Percentiles rank a stretch among this genome's conserved stretches.
These are phyloP conservation scores for Coreoperca whiteheadi DNA, from an alignment of 2,113 vertebrate species.

Conservation along the genomic window DNA sequence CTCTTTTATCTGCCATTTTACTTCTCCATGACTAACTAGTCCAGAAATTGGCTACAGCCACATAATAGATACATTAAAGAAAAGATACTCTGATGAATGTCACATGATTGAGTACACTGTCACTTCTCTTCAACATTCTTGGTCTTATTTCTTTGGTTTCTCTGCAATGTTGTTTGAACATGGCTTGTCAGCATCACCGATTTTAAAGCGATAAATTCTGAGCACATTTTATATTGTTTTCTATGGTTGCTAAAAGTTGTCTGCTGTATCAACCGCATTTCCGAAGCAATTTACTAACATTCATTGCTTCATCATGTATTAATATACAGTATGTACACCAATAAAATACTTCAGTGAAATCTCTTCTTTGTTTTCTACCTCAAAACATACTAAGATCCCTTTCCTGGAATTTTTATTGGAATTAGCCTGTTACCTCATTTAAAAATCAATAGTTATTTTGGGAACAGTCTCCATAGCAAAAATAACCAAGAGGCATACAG, in stretches of 20 bases:
- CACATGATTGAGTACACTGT: not conserved
- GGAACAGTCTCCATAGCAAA: slow-evolving; percentile 56
- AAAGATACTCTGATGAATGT: not conserved
- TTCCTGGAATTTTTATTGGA: slow-evolving; percentile 63
- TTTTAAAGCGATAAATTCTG: not conserved
- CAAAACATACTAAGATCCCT: slow-evolving; percentile 36
- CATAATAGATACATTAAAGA: not conserved
- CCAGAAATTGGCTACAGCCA: not conserved
- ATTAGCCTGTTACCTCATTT: slow-evolving; percentile 62
- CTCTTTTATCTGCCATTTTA: not conserved
- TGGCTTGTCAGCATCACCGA: not conserved
- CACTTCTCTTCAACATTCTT: not conserved
- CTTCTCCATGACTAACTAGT: not conserved
- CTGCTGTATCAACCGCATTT: not conserved
- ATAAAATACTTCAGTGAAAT: slow-evolving; percentile 1
- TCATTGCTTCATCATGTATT: not conserved
- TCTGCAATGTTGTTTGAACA: not conserved
- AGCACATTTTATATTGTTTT: not conserved
- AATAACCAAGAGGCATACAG: slow-evolving; percentile 61
- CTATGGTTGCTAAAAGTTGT: not conserved
- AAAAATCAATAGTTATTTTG: slow-evolving; percentile 78
- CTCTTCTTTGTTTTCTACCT: slow-evolving; percentile 8
- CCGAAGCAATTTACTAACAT: not conserved
- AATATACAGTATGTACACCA: not conserved
- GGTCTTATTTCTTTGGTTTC: not conserved